Evolutionary conservation across 2,888 invertebrate species (phyloP).

Genomic region (Graphium colonna): DNA sequence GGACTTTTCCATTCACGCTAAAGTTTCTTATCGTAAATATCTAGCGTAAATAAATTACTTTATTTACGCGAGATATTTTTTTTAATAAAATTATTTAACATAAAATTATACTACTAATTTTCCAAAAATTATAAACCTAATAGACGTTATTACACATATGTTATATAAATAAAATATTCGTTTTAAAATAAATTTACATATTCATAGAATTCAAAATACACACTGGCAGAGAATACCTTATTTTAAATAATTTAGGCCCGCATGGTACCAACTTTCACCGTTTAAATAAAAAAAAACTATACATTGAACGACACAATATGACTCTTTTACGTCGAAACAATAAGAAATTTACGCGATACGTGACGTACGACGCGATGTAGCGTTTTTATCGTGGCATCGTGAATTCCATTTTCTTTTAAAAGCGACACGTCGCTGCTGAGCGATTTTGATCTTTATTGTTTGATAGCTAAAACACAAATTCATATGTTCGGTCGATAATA

Average conservation of each 20-base stretch:
- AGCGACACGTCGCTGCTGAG: background rate
- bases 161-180: too few relatives aligned
- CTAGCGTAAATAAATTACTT: too few relatives aligned
- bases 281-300: background rate
- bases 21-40: too few relatives aligned
- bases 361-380: conserved; percentile 6
- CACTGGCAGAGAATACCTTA: too few relatives aligned
- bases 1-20: too few relatives aligned
- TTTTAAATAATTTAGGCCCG: background rate
- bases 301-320: conserved; percentile 4
- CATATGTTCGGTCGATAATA: background rate
- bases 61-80: too few relatives aligned
- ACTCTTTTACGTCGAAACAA: conserved; percentile 9
- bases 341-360: conserved; percentile 13
- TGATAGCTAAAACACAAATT: background rate
- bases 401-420: conserved; percentile 16
- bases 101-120: too few relatives aligned
- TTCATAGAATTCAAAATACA: too few relatives aligned
- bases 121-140: too few relatives aligned
- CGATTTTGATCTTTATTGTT: conserved; percentile 1
- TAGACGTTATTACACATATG: too few relatives aligned
- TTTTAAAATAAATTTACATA: too few relatives aligned
- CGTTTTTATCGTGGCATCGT: conserved; percentile 10
- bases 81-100: too few relatives aligned
- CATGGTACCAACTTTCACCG: conserved; percentile 5